Evolutionary conservation across 2,888 invertebrate species (phyloP), one percentile per base, ranked within the genome.

Genomic region (Tenodera sinensis): DNA sequence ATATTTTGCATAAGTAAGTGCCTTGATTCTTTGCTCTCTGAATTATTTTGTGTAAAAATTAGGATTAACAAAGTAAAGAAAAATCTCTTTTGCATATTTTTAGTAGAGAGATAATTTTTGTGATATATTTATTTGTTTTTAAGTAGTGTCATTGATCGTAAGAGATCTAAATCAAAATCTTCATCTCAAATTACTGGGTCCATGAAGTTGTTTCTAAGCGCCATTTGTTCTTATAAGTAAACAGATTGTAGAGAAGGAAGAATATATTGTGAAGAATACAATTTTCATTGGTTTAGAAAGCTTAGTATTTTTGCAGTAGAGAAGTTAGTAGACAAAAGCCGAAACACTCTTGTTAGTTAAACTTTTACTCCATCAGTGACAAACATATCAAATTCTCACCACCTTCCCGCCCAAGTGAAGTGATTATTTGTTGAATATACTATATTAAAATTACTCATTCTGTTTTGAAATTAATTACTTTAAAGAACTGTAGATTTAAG

Each of bases 1-100:
- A 71, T 71, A 71, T 71, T 71, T 71, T 71, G 54, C 54, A 71
- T 71, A 71, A 71, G 54, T 71, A 86, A 86, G 54, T 54, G 87
- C 87, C 34, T 87, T 87, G 83, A 87, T 87, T 87, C 87, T 82
- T 25, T 34, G 81, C 87, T 87, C 82, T 87, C 81, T 87, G 34
- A 47, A 47, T 20, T 71, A 71, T 71, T 71, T 71, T 71, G 54
- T 71, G 54, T 71, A 71, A 71, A 71, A 71, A 25, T 71, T 71
- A 71, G 54, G 25, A 14, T 71, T 71, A 71, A 71, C 54, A 71
- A 71, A 71, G 14, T 71, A 71, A 71, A 20, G 4, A 20, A 54
- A 30, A 54, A 71, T 20, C 6, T 71, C 25, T 25, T 20, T 71
- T 71, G 20, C 20, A 20, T 20, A 71, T 25, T 71, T 71, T 71